phyloP scores from a whole-genome alignment of 2,888 invertebrate genomes.

The Sarcophaga rosellei region DNA sequence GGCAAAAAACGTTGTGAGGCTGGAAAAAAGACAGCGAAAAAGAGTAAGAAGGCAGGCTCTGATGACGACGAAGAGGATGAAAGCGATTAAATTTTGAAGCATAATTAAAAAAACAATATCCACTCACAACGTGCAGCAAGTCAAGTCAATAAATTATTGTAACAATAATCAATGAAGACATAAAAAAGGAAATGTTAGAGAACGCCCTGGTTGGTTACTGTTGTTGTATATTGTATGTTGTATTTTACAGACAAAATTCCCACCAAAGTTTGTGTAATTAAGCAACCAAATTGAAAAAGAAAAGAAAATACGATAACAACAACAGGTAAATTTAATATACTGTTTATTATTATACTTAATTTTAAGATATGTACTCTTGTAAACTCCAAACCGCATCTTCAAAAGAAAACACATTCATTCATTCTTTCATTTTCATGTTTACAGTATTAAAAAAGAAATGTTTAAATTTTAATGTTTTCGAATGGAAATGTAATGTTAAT shows the following conservation, averaged over 20 bases:
- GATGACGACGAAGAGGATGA: no score
- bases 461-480: background rate
- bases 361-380: slow-evolving; percentile 63
- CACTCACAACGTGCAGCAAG: no score
- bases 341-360: slow-evolving; percentile 48
- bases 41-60: slow-evolving; percentile 84
- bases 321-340: background rate
- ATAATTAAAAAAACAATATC: no score
- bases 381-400: no score
- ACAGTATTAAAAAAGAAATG: slow-evolving; percentile 34
- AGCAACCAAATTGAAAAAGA: slow-evolving; percentile 28
- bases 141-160: no score
- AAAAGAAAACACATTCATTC: background rate
- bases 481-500: no score
- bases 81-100: no score
- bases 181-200: no score
- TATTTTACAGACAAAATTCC: no score
- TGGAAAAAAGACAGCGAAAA: slow-evolving; percentile 82
- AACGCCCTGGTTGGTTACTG: no score
- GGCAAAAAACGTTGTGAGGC: slow-evolving; percentile 82
- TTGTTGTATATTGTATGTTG: no score
- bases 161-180: no score
- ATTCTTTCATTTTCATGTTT: slow-evolving; percentile 49
- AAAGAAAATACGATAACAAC: slow-evolving; percentile 23
- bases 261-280: slow-evolving; percentile 38